phyloP scores from a whole-genome alignment of 2,888 invertebrate genomes.

The Beris chalybata region DNA sequence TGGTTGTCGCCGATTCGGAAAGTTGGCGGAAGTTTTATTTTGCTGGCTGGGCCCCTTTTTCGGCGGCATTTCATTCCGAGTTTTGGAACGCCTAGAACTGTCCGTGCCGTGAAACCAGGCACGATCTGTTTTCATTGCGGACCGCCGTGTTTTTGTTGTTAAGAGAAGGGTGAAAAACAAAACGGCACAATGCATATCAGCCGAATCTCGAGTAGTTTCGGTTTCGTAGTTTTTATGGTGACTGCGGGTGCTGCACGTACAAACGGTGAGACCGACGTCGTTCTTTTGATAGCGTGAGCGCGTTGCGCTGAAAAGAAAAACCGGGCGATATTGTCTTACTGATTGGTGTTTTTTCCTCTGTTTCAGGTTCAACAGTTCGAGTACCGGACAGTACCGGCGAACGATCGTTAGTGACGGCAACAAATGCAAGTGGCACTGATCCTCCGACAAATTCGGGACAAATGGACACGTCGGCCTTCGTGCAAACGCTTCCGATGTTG shows the following conservation, averaged over 20 bases:
- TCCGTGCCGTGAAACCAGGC: not conserved
- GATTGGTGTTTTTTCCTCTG: conserved; percentile 13
- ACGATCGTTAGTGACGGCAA: conserved; percentile 4
- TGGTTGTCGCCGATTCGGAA: not conserved
- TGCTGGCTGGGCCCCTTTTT: no score
- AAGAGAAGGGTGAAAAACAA: not conserved
- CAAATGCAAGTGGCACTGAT: not conserved
- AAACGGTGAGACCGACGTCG: conserved; percentile 30
- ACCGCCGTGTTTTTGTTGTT: conserved; percentile 1
- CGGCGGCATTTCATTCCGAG: not conserved
- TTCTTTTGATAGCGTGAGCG: not conserved
- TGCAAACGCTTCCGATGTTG: conserved; percentile 35
- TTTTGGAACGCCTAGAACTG: no score
- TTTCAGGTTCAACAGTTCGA: conserved; percentile 33
- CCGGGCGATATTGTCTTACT: not conserved
- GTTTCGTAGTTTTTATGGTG: conserved; percentile 9
- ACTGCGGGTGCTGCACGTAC: conserved; percentile 13
- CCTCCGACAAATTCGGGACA: not conserved
- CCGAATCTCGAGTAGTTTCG: conserved; percentile 15
- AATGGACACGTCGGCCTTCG: conserved; percentile 20
- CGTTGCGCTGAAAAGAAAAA: not conserved
- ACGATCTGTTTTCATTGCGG: conserved; percentile 1
- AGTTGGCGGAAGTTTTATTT: not conserved
- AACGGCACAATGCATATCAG: conserved; percentile 34
- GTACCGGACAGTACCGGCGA: conserved; percentile 12